Evolutionary conservation across 1,140 invertebrate species (phyloP), one percentile per base, ranked within the genome.

Genomic region (Goniozus legneri): DNA sequence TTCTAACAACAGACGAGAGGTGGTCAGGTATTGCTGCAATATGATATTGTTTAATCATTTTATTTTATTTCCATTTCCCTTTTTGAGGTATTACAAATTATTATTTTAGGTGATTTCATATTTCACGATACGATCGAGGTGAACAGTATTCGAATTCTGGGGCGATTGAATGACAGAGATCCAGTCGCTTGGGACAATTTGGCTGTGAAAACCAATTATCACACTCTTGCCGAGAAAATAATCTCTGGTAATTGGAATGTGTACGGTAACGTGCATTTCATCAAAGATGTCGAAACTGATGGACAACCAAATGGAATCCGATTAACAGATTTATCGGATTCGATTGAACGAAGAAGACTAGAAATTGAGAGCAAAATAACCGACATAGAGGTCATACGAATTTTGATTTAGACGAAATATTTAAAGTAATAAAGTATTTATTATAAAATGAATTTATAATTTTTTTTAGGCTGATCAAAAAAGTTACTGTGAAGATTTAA

Each of bases 201-300:
- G 8, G 54, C 51, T 7, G 50, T 77, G 2, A 65, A 44, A 10
- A 56, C 39, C n/a, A 33, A 10, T 27, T 27, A 27, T 10, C 10
- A 42, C 2, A 41, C 44, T 14, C 14, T 50, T 3, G 7, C 46
- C 0, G 40, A 40, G 1, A 70, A 77, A 41, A 59, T 47, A 10
- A 49, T 77, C 12, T 53, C 39, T 20, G 62, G 68, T 12, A 43
- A 54, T 4, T 76, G 74, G 76, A 61, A 32, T 3, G 44, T 74
- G 4, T 7, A 53, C 24, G 59, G 62, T 8, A 65, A 73, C 42
- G 45, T 75, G 7, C 51, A 57, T 14, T 68, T 77, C 16, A 18
- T 62, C 19, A 48, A 59, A 3, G 45, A 67, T 24, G 34, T 75
- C 1, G 13, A 24, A 3, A 67, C 71, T 6, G 54, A 44, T 41